These are phyloP conservation scores for Eremophila alpestris DNA, from an alignment of 2,797 vertebrate genomes.

Conservation along the genomic window DNA sequence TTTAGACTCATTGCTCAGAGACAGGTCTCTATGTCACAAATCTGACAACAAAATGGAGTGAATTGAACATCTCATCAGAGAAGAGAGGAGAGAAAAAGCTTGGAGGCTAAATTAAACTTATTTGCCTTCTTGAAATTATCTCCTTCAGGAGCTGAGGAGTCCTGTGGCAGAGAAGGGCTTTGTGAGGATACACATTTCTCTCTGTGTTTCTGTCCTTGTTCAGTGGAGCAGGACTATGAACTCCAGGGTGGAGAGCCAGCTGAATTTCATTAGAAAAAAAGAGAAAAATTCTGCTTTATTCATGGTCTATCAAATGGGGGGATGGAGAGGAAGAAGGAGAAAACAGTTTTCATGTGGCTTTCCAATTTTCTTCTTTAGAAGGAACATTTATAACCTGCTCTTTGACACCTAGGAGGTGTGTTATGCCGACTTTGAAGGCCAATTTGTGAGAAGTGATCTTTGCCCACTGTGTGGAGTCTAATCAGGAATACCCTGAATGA, in stretches of 20 bases:
- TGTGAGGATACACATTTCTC: background rate
- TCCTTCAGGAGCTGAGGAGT: background rate
- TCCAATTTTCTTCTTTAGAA: background rate
- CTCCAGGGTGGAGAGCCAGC: background rate
- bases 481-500: background rate
- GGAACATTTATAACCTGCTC: background rate
- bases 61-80: slow-evolving; percentile 33
- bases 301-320: background rate
- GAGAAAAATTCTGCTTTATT: background rate
- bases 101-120: background rate
- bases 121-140: background rate
- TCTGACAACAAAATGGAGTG: slow-evolving; percentile 57
- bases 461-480: background rate
- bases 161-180: background rate
- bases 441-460: background rate
- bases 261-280: background rate
- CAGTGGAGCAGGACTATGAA: background rate
- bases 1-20: slow-evolving; percentile 51
- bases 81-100: background rate
- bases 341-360: background rate
- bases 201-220: background rate
- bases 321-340: background rate
- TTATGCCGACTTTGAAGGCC: background rate
- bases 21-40: slow-evolving; percentile 47
- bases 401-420: background rate